These are phyloP conservation scores for Lemur catta DNA, from an alignment of 2,797 vertebrate genomes.

Conservation along the genomic window DNA sequence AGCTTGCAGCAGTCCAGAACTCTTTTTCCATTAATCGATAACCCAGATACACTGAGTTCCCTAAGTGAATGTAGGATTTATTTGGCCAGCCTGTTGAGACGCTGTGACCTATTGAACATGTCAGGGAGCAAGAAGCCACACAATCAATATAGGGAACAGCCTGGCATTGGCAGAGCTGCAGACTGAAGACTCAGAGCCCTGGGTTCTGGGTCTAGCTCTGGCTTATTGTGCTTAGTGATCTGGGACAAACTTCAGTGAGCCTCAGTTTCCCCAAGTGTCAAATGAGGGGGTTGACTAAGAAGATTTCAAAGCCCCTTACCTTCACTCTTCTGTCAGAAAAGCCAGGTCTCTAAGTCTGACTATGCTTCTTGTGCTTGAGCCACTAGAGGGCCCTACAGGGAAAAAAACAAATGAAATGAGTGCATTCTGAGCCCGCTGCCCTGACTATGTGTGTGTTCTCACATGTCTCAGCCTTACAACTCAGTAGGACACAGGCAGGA, in stretches of 20 bases:
- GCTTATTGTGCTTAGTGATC: not conserved
- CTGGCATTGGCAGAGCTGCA: not conserved
- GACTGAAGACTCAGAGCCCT: not conserved
- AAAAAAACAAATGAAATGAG: not conserved
- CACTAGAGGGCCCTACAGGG: conserved; percentile 26
- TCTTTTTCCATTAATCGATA: not conserved
- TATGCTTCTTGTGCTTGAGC: not conserved
- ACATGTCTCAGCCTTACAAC: not conserved
- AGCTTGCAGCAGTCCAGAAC: not conserved
- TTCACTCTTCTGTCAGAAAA: not conserved
- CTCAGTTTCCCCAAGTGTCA: not conserved
- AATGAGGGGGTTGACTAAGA: not conserved
- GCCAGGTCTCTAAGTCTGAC: not conserved
- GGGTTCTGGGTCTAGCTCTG: not conserved
- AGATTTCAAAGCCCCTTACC: not conserved
- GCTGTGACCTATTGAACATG: not conserved
- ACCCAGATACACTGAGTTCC: not conserved
- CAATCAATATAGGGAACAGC: not conserved
- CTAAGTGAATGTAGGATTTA: not conserved
- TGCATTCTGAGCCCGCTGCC: not conserved
- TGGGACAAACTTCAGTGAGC: not conserved
- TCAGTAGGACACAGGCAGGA: not conserved
- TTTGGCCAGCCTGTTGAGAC: not conserved
- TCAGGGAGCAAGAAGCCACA: not conserved
- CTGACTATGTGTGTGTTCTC: not conserved